phyloP scores from a whole-genome alignment of 2,888 invertebrate genomes.

The Cephus spinipes region DNA sequence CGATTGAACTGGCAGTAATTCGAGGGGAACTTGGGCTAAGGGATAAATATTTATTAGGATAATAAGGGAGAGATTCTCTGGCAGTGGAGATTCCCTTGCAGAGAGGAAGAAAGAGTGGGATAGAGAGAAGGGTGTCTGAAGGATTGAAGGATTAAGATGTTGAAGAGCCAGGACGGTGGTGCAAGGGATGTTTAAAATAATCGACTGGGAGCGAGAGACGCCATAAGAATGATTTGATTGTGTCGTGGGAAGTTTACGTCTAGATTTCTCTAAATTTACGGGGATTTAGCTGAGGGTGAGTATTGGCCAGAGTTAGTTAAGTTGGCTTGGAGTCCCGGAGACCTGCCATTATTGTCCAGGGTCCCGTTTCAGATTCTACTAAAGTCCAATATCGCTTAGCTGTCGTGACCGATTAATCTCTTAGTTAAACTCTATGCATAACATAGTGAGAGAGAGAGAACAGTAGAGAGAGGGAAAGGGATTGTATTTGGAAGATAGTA shows the following conservation, averaged over 20 bases:
- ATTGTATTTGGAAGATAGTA: background rate
- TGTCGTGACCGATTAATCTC: background rate
- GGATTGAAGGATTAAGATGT: background rate
- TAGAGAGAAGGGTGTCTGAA: background rate
- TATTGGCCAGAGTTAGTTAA: background rate
- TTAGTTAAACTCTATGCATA: background rate
- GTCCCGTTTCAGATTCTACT: background rate
- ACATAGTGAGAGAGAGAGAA: background rate
- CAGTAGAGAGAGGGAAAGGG: background rate
- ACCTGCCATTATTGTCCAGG: background rate
- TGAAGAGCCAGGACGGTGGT: background rate
- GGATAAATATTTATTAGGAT: background rate
- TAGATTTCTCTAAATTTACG: background rate
- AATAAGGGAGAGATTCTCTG: background rate
- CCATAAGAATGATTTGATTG: background rate
- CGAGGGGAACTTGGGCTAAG: background rate
- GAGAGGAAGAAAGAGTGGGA: background rate
- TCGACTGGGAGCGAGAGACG: background rate
- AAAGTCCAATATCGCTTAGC: background rate
- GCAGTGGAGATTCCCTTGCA: background rate
- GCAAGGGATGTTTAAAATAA: background rate
- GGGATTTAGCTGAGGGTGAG: background rate
- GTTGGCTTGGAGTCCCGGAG: background rate
- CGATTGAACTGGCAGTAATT: background rate
- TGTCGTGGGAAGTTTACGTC: background rate